Evolutionary conservation across 2,797 vertebrate species (phyloP), one percentile per base, ranked within the genome.

Genomic region (Rallus crepitans): DNA sequence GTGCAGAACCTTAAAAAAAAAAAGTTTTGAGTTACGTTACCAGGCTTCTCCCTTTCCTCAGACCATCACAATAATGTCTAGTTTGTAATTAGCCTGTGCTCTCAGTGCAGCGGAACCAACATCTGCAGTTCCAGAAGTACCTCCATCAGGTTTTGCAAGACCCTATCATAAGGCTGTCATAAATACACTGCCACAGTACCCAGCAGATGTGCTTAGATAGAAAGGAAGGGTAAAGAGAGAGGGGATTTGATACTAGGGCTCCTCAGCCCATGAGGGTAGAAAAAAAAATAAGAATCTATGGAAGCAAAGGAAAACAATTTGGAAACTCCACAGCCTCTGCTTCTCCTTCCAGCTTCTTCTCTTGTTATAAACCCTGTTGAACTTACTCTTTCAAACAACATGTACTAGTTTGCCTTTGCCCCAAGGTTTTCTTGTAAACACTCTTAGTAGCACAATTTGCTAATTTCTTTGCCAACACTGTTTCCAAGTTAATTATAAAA

Each of bases 401-500:
- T 25, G 6, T 14, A 64, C 28, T 12, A 53, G 23, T 17, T 45
- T 53, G 45, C 66, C 60, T 72, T 66, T 35, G 53, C 68, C 77
- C 27, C 37, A 0, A 83, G 71, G 48, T 57, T 69, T 65, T 77
- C 87, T 68, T 66, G 37, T 59, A 85, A 87, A 79, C 56, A 64
- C 8, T 63, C 18, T 76, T 42, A 85, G 73, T 5, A 87, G 81
- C 12, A 33, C 6, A 68, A 82, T 61, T 80, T 35, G 24, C n/a
- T 37, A 9, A 6, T 81, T 42, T 68, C 28, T 73, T 93, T 82
- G 60, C 78, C 73, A 70, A 68, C 47, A 53, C 31, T 16, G 16
- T 63, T 94, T 87, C 66, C 85, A 76, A 83, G 60, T n/a, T 56
- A 69, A 77, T 90, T 72, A 76, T 30, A 86, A 93, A 95, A 83